Evolutionary conservation across 1,140 invertebrate species (phyloP), one percentile per base, ranked within the genome.

Genomic region (Sarcophaga peregrina): DNA sequence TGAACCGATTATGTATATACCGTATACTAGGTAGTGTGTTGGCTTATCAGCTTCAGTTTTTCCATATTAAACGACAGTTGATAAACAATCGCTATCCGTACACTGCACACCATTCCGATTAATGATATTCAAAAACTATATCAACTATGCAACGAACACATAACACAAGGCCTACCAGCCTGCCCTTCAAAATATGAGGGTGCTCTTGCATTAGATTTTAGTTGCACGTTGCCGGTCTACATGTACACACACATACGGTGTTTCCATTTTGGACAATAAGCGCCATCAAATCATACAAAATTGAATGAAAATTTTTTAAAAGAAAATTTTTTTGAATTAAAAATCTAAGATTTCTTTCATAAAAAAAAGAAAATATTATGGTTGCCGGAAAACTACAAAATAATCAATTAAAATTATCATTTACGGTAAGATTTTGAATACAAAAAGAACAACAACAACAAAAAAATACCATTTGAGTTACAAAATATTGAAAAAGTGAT

Each of bases 321-420:
- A 1, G 25, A 37, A 20, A 20, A 25, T n/a, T 68, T 68, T 68
- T 25, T 68, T 68, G 8, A 8, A 10, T 20, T n/a, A n/a, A 68
- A 20, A 37, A 37, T 37, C 25, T 37, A 4, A 2, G 25, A 37
- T 68, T n/a, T 17, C 8, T 68, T 17, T 25, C 20, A 25, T 5
- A 20, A 25, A 20, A 47, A n/a, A n/a, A n/a, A n/a, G n/a, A 48
- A 20, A n/a, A 17, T 54, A 75, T 81, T 81, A 88, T 88, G 87
- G 87, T 88, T 83, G 87, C 87, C 86, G 87, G 87, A 84, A 87
- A 84, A 81, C 83, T 83, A 85, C 86, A 76, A 82, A 85, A 83
- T 47, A 85, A 86, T 84, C 84, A 85, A 58, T 88, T 88, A n/a
- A 86, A 88, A 84, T 85, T 88, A 73, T 88, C 87, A 73, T 88